These are phyloP conservation scores for Drosophila elegans DNA, from an alignment of 1,140 invertebrate species.

Conservation along the genomic window DNA sequence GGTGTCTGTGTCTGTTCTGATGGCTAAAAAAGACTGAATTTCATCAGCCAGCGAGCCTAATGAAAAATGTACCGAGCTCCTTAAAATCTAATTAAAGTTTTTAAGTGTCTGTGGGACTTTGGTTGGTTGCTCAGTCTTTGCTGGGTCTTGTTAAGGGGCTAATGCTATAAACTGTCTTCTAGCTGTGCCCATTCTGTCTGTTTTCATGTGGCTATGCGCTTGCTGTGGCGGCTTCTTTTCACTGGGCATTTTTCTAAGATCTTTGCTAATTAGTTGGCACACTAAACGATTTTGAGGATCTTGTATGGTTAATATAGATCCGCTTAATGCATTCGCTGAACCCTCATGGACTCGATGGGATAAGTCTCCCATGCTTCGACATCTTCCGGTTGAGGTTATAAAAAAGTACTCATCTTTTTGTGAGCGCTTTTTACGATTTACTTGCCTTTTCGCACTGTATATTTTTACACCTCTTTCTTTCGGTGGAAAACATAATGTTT, in stretches of 20 bases:
- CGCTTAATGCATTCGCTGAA: conserved; percentile 55
- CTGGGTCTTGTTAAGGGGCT: conserved; percentile 35
- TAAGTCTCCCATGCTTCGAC: conserved; percentile 16
- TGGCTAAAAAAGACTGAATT: conserved; percentile 58
- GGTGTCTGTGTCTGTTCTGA: conserved; percentile 42
- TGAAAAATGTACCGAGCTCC: conserved; percentile 63
- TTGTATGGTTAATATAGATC: conserved; percentile 66
- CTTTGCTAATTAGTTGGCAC: conserved; percentile 69
- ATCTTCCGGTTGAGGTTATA: conserved; percentile 66
- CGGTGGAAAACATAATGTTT: conserved; percentile 36
- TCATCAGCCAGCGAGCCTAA: conserved; percentile 52
- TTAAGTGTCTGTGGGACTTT: conserved; percentile 47
- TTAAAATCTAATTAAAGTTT: conserved; percentile 81
- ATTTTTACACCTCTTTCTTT: conserved; percentile 70
- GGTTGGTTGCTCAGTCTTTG: conserved; percentile 17
- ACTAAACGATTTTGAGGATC: conserved; percentile 72
- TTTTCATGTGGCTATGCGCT: conserved; percentile 23
- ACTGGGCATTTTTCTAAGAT: conserved; percentile 19
- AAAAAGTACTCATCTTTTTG: conserved; percentile 68
- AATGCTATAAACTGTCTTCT: conserved; percentile 65
- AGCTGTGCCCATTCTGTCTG: conserved; percentile 75
- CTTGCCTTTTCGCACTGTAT: conserved; percentile 44
- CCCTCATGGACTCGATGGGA: conserved; percentile 1
- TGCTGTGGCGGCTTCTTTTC: conserved; percentile 1
- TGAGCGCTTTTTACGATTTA: conserved; percentile 53